These are phyloP conservation scores for Hipparchia sbordonii DNA, from an alignment of 2,888 invertebrate species.

Conservation along the genomic window DNA sequence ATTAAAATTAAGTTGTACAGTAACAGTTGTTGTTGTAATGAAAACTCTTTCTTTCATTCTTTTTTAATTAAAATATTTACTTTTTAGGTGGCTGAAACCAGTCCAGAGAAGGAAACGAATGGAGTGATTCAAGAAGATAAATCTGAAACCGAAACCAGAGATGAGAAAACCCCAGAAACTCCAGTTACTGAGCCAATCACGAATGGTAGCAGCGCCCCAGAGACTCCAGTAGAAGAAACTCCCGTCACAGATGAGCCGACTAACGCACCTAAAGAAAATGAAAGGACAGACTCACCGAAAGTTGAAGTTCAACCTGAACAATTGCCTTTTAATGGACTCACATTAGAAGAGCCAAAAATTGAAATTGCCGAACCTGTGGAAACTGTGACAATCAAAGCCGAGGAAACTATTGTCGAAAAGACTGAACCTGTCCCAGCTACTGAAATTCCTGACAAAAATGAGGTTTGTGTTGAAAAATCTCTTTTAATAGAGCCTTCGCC, in stretches of 20 bases:
- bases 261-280: constrained; percentile 49
- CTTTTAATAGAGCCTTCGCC: constrained; percentile 86
- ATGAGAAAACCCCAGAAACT: constrained; percentile 75
- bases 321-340: constrained; percentile 71
- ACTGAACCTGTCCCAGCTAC: constrained; percentile 65
- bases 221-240: constrained; percentile 62
- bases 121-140: constrained; percentile 63
- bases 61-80: constrained; percentile 29
- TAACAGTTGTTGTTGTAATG: background rate
- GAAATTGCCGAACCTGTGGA: constrained; percentile 54
- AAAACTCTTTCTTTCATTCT: background rate
- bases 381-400: constrained; percentile 60
- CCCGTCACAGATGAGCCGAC: constrained; percentile 43
- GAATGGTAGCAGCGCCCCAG: constrained; percentile 74
- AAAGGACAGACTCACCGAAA: constrained; percentile 53
- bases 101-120: constrained; percentile 59
- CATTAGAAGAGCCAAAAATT: constrained; percentile 64
- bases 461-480: constrained; percentile 82
- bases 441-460: constrained; percentile 75
- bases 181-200: constrained; percentile 78
- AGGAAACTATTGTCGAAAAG: constrained; percentile 60
- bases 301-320: constrained; percentile 61
- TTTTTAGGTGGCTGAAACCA: constrained; percentile 69
- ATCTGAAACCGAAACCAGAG: constrained; percentile 59
- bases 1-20: background rate